Conservation (phyloP, 2,113 vertebrate genomes). For the Elephantulus edwardii region DNA sequence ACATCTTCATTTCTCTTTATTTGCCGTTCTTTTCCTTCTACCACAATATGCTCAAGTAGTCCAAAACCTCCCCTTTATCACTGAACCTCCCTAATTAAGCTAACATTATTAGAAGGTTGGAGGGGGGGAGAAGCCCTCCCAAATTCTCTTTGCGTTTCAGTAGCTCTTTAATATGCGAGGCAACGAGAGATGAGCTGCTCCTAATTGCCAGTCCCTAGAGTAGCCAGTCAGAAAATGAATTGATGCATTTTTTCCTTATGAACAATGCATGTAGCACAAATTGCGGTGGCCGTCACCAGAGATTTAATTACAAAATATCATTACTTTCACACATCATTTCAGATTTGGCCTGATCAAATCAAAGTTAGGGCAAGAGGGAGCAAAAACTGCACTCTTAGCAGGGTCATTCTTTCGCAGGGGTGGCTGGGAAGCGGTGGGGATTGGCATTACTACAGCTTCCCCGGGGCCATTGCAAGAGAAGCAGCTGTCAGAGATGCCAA, state of each 20-base stretch:
- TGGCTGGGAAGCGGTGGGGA: constrained; percentile 73
- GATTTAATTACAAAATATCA: constrained; percentile 93
- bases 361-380: constrained; percentile 82
- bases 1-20: constrained; percentile 34
- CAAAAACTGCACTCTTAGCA: constrained; percentile 85
- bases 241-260: constrained; percentile 89
- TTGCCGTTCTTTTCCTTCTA: constrained; percentile 32
- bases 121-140: constrained; percentile 69
- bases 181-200: constrained; percentile 86
- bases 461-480: constrained; percentile 72
- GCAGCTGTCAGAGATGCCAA: background rate
- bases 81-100: constrained; percentile 84
- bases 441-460: constrained; percentile 72
- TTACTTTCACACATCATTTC: constrained; percentile 92
- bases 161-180: constrained; percentile 90
- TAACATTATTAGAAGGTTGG: constrained; percentile 84
- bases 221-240: constrained; percentile 91
- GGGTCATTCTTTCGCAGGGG: constrained; percentile 83
- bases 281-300: constrained; percentile 87
- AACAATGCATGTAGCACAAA: constrained; percentile 91
- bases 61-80: constrained; percentile 78
- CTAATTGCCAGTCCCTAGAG: constrained; percentile 90
- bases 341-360: constrained; percentile 91
- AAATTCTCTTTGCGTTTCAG: constrained; percentile 88
- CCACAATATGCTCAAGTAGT: constrained; percentile 69